These are phyloP conservation scores for Paraplagusia blochii DNA, from an alignment of 2,113 vertebrate species.

Conservation along the genomic window DNA sequence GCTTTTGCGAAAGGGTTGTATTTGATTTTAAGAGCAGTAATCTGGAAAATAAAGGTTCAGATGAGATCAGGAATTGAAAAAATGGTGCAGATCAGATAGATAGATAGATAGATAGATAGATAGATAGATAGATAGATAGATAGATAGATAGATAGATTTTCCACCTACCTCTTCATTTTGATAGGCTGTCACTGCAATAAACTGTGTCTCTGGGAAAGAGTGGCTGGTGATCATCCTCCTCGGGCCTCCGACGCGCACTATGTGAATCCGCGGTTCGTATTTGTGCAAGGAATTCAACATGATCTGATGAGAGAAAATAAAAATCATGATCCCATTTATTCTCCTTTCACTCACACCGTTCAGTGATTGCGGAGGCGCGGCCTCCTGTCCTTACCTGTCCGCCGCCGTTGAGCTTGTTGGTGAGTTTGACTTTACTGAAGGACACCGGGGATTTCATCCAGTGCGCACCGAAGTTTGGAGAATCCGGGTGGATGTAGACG, in stretches of 20 bases:
- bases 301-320: constrained; percentile 55
- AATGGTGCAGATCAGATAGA: too few relatives aligned
- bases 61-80: too few relatives aligned
- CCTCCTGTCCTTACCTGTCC: constrained; percentile 69
- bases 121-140: too few relatives aligned
- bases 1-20: constrained; percentile 82
- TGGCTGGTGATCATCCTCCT: constrained; percentile 81
- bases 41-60: constrained; percentile 58
- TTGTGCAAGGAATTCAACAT: constrained; percentile 83
- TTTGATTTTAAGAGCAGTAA: constrained; percentile 80
- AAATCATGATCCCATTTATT: background rate
- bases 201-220: constrained; percentile 79
- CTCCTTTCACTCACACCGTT: background rate
- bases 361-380: background rate
- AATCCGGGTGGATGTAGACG: constrained; percentile 82
- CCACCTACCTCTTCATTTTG: constrained; percentile 79
- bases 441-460: constrained; percentile 82
- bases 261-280: constrained; percentile 81
- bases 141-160: too few relatives aligned
- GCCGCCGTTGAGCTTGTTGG: constrained; percentile 81
- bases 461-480: constrained; percentile 81
- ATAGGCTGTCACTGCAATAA: constrained; percentile 81
- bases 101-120: too few relatives aligned
- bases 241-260: constrained; percentile 78
- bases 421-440: constrained; percentile 82